Base-by-base conservation (phyloP, 2,888 invertebrate species). In the Epicampocera succincta region DNA sequence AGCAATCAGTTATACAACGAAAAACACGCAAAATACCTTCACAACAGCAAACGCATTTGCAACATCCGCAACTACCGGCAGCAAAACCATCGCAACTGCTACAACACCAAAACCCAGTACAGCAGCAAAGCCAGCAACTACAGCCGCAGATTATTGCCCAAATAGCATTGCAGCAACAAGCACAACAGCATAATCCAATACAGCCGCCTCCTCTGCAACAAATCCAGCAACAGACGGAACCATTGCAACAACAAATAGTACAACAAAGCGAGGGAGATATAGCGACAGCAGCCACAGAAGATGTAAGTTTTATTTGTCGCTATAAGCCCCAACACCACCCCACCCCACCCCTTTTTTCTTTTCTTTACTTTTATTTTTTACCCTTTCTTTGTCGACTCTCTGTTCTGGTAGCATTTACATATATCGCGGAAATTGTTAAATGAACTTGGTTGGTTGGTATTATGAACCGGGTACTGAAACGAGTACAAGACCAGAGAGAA, bases 211-310 rank as follows among this genome's bases (percentile, higher is more conserved):
- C 66, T 17, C 54, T 46, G 6, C 81, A 78, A 46, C 81, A 78
- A 58, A 66, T 80, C 11, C 76, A 61, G 19, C 50, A n/a, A 42
- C 80, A 66, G 33, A 21, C 56, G 1, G 42, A 68, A 29, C 63
- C 38, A 63, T 13, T 58, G 13, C 78, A 69, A 54, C 74, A 78
- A 58, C 80, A 79, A 46, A 63, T 77, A 52, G 15, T 79, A 33
- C 84, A 80, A 69, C 63, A 78, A 73, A 74, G 13, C 56, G 74
- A 80, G 61, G 76, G 80, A 61, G 66, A 83, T 9, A 73, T 83
- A 61, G 58, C 84, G 58, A 56, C 83, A 58, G 46, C 80, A 9
- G 29, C 78, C 29, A 61, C 69, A 25, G 75, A 82, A 69, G 82
- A 84, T 78, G 82, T 82, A 82, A 66, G 82, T 78, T 9, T 54